These are phyloP conservation scores for Psettodes erumei DNA, from an alignment of 2,113 vertebrate species.

Conservation along the genomic window DNA sequence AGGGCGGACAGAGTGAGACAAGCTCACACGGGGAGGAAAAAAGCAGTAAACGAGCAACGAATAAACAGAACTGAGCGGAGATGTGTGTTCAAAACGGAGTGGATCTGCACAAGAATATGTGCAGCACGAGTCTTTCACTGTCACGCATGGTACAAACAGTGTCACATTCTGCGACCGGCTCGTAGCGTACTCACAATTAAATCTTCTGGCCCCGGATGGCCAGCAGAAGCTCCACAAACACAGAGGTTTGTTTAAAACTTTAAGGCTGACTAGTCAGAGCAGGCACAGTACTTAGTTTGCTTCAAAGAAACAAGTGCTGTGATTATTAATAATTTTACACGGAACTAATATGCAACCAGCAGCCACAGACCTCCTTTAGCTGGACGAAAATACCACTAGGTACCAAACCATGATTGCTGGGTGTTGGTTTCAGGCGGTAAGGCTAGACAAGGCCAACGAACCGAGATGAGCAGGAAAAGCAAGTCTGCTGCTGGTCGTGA, in stretches of 20 bases:
- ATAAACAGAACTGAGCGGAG: not conserved
- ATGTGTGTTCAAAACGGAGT: not conserved
- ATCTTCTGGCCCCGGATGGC: too few species aligned
- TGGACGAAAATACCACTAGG: not conserved
- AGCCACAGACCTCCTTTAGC: not conserved
- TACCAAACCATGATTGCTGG: not conserved
- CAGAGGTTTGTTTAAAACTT: too few species aligned
- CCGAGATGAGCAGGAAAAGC: not conserved
- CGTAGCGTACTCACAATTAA: too few species aligned
- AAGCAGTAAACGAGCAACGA: not conserved
- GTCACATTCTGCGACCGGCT: too few species aligned
- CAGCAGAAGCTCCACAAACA: too few species aligned
- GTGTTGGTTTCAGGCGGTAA: not conserved
- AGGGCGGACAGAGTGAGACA: not conserved
- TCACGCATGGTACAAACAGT: too few species aligned
- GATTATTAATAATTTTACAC: not conserved
- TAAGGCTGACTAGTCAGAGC: not conserved
- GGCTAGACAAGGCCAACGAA: not conserved
- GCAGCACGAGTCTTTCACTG: not conserved
- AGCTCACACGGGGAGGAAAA: conserved; percentile 1
- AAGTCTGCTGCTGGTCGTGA: not conserved
- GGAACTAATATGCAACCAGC: not conserved
- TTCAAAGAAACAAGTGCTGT: not conserved
- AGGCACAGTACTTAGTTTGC: not conserved
- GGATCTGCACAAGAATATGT: not conserved